phyloP scores from a whole-genome alignment of 2,113 vertebrate genomes.

The Phyllostomus hastatus region DNA sequence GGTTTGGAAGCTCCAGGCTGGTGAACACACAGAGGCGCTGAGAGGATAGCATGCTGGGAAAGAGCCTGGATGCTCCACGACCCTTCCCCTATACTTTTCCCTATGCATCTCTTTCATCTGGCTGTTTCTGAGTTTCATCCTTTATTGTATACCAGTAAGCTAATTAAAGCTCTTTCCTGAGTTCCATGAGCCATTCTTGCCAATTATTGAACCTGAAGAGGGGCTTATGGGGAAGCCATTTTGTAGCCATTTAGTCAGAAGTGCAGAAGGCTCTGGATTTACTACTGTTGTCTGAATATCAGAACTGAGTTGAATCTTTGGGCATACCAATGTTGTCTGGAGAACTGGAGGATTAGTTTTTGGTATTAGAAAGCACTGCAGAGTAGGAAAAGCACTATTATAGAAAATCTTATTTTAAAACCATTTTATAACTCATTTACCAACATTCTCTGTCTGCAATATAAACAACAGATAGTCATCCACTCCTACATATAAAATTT shows the following conservation, averaged over 20 bases:
- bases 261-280: background rate
- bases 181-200: background rate
- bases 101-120: background rate
- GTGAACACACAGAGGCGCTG: background rate
- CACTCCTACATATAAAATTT: background rate
- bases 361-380: background rate
- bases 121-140: background rate
- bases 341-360: background rate
- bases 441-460: background rate
- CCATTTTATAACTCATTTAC: background rate
- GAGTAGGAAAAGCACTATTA: background rate
- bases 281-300: background rate
- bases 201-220: background rate
- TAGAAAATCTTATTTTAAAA: background rate
- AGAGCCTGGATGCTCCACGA: accelerated
- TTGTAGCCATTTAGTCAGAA: background rate
- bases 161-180: background rate
- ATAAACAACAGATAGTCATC: background rate
- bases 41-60: background rate
- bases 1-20: background rate
- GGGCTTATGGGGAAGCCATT: background rate
- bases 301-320: background rate
- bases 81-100: background rate
- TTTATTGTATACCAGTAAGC: background rate
- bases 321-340: background rate